Base-by-base conservation (phyloP, 2,888 invertebrate genomes). In the Drosophila prostipennis region DNA sequence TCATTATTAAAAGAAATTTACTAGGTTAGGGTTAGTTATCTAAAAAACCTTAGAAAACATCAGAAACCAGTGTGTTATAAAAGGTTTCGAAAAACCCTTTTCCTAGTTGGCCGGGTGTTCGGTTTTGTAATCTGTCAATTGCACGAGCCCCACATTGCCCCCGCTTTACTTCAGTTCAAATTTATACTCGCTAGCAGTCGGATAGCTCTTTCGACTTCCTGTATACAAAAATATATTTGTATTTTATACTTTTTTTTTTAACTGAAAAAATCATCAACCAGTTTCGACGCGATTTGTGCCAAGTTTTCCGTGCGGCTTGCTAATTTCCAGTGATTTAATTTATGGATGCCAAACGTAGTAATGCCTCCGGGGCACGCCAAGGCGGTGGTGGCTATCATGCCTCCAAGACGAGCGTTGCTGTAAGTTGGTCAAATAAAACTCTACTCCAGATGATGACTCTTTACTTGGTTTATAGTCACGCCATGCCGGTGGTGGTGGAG, bases 261-360 rank as follows among this genome's bases (percentile, higher is more conserved):
- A 64, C 26, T 49, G 39, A 29, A 46, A 46, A 46, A 29, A 46
- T 46, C 45, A 46, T 46, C 46, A 26, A 67, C 43, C 37, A 16
- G 51, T 64, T 72, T 65, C 43, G 40, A 48, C 65, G 72, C 43
- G 72, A 37, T 72, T 60, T 54, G 78, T 67, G 80, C 39, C 29
- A 56, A 76, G 61, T 67, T 63, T 60, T 60, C 57, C 73, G 80
- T 78, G 76, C 54, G 49, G 37, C 37, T 63, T 48, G 32, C 37
- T 49, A 58, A 57, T 63, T 73, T 61, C 49, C 36, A 59, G 71
- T 83, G 52, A 53, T 61, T 57, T 70, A 59, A 74, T 60, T 68
- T 74, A 87, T 84, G 82, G 82, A 87, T 67, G 55, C 56, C 39
- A 80, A 69, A 72, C 84, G 85, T 54, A 77, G 69, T 48, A 79